Conservation (phyloP, 2,113 vertebrate species). For the Nymphicus hollandicus region DNA sequence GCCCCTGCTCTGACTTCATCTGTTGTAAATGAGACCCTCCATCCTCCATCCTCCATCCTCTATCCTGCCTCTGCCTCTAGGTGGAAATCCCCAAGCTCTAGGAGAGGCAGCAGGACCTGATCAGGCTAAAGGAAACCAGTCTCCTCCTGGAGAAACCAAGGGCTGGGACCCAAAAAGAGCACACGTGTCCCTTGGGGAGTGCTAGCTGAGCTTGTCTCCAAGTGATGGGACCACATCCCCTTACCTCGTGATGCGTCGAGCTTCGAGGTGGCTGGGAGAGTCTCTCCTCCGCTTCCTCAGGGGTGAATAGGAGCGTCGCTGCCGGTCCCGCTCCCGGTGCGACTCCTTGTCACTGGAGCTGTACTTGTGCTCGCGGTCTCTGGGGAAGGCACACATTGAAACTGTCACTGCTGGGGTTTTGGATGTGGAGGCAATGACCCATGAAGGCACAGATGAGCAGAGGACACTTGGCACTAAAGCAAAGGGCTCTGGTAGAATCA, state of each 20-base stretch:
- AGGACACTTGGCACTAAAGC: neutral
- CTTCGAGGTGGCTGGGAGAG: slow-evolving; percentile 96
- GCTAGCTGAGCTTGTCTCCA: neutral
- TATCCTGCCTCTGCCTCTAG: neutral
- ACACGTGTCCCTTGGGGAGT: rapidly evolving
- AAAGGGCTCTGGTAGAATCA: neutral
- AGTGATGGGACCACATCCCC: rapidly evolving
- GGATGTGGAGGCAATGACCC: neutral
- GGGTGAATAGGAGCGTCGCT: slow-evolving; percentile 84
- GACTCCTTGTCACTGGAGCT: slow-evolving; percentile 74
- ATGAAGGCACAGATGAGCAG: neutral
- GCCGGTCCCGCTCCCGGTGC: slow-evolving; percentile 72
- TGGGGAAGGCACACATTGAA: slow-evolving; percentile 9
- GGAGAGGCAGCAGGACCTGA: neutral
- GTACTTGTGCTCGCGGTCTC: slow-evolving; percentile 74
- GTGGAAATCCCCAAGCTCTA: neutral
- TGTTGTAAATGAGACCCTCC: neutral
- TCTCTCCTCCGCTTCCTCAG: slow-evolving; percentile 93
- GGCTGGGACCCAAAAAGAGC: neutral
- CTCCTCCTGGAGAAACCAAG: neutral
- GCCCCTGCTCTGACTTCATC: neutral
- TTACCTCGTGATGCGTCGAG: slow-evolving; percentile 94
- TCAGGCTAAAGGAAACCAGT: neutral
- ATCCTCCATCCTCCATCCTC: neutral
- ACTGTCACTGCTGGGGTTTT: neutral